Evolutionary conservation across 2,113 vertebrate genomes (phyloP).

Genomic region (Tonatia bakeri): DNA sequence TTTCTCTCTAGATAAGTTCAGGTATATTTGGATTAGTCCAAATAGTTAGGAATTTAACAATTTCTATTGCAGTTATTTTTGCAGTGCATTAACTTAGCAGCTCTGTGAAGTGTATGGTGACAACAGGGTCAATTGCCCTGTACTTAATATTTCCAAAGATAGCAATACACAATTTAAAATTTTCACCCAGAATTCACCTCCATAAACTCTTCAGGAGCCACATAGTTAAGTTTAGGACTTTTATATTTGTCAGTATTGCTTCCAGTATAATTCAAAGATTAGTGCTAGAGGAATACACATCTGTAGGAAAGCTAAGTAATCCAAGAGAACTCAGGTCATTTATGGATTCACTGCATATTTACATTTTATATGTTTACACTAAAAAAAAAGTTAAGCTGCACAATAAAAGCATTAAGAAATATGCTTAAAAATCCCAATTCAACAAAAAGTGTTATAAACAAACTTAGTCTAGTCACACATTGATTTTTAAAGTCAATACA

Average conservation of each 20-base stretch:
- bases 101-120: neutral
- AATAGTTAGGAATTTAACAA: neutral
- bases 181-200: neutral
- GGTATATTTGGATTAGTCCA: neutral
- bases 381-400: neutral
- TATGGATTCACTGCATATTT: neutral
- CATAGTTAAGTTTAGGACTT: neutral
- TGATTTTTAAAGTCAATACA: constrained; percentile 21
- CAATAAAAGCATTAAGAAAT: neutral
- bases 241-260: neutral
- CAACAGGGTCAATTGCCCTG: neutral
- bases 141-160: neutral
- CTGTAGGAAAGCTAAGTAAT: neutral
- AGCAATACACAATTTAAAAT: neutral
- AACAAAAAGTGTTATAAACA: neutral
- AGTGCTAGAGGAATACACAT: neutral
- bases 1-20: neutral
- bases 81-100: neutral
- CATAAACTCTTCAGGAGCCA: neutral
- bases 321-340: neutral
- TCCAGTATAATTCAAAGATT: constrained; percentile 4
- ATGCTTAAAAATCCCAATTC: neutral
- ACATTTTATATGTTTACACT: neutral
- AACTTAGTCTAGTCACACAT: neutral
- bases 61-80: neutral